A percentile compares a stretch with the other conserved stretches of the same genome.
phyloP scores from a whole-genome alignment of 2,888 invertebrate genomes.

The Sceliomorpha sp. region DNA sequence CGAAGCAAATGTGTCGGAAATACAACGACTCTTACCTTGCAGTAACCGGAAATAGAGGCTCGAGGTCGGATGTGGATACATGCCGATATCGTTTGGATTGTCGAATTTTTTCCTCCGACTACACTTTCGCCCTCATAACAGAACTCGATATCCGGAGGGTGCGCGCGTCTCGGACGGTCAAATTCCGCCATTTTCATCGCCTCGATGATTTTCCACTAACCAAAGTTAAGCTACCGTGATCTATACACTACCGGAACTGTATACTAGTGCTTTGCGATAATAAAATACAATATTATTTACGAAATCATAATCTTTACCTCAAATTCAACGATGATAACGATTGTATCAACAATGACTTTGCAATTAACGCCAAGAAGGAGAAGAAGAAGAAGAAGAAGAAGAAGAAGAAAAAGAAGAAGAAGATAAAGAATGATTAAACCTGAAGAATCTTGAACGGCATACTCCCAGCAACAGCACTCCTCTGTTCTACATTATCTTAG shows the following conservation, averaged over 20 bases:
- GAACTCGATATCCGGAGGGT: conserved; percentile 78
- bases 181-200: conserved; percentile 41
- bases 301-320: too few species aligned
- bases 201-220: conserved; percentile 10
- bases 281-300: too few species aligned
- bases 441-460: background rate
- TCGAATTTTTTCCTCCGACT: conserved; percentile 68
- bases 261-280: background rate
- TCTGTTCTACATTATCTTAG: background rate
- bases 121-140: conserved; percentile 64
- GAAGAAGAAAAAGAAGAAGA: background rate
- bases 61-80: conserved; percentile 82
- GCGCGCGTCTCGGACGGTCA: conserved; percentile 38
- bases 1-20: conserved; percentile 83
- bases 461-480: too few species aligned
- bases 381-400: conserved; percentile 1
- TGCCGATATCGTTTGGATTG: conserved; percentile 76
- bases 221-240: background rate
- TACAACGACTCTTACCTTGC: conserved; percentile 76
- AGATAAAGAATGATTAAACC: background rate
- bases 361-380: conserved; percentile 6
- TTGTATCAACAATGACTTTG: too few species aligned
- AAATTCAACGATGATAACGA: too few species aligned
- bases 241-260: background rate
- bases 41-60: conserved; percentile 82